Base-by-base conservation (phyloP, 2,113 vertebrate species). In the Aldabrachelys gigantea region DNA sequence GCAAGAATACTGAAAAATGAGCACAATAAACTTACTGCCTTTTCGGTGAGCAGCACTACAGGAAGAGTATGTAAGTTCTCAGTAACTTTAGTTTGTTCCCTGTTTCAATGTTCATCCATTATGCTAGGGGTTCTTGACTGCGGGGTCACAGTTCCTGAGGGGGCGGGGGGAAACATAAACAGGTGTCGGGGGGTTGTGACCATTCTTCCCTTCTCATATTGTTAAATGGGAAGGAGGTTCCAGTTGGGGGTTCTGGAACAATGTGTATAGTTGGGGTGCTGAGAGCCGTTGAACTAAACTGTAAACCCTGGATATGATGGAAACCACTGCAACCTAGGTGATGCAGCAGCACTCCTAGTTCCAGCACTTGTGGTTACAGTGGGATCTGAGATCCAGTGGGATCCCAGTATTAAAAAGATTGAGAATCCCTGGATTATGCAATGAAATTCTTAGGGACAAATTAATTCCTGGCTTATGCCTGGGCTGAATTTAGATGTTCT, bases 11-110 rank as follows among this genome's bases (percentile, higher is more conserved):
- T 91, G 80, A 94, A 94, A 65, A 35, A 95, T 19, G 83, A 0
- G 0, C 5, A 17, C 16, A 29, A 2, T 90, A 93, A 90, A 31
- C 80, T 19, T 21, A 85, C 38, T 96, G 5, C 52, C 38, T 95
- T 97, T 96, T 92, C 72, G 87, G 54, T 96, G 94, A 96, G 83
- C 93, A 97, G 89, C 87, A 79, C 27, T 41, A 29, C 79, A 78
- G 94, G 94, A 97, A 95, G 93, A 96, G n/a, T 93, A 95, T 85
- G 95, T 97, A 91, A 96, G 96, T 96, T 91, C 52, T 75, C 95
- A 94, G 92, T 82, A 89, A 92, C 56, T 94, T 94, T 52, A 85
- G n/a, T 84, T 24, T 96, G 72, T 80, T 96, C 89, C 21, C 80
- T 84, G 41, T 80, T 27, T 65, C 84, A 91, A 59, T 79, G 25